A percentile compares a stretch with the other conserved stretches of the same genome.
phyloP scores from a whole-genome alignment of 2,113 vertebrate species.

The Aix galericulata region DNA sequence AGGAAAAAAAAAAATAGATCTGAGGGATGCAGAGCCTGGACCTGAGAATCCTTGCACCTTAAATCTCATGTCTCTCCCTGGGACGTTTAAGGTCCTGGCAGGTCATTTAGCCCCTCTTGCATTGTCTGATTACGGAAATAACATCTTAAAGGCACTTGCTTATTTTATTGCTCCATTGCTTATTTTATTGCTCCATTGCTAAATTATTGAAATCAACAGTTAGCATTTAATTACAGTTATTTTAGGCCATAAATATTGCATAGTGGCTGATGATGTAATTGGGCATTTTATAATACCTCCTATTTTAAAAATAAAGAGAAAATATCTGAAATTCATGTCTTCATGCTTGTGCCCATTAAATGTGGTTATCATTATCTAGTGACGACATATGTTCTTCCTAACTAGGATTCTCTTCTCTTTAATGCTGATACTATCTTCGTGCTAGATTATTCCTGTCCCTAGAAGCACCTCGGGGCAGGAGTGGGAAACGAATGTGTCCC shows the following conservation, averaged over 20 bases:
- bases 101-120: not conserved
- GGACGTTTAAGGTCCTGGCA: not conserved
- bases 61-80: not conserved
- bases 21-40: not conserved
- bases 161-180: slow-evolving; percentile 19
- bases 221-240: slow-evolving; percentile 28
- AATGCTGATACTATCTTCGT: not conserved
- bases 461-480: not conserved
- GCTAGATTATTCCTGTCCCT: slow-evolving; percentile 6
- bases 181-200: slow-evolving; percentile 16
- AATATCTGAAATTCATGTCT: not conserved
- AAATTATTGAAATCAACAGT: slow-evolving; percentile 18
- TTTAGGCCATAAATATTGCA: slow-evolving; percentile 13
- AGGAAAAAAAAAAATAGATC: not conserved
- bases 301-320: not conserved
- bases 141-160: not conserved
- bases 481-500: slow-evolving; percentile 3
- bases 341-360: slow-evolving; percentile 18
- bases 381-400: not conserved
- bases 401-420: slow-evolving; percentile 1
- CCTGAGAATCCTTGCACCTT: not conserved
- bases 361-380: slow-evolving; percentile 27
- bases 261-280: not conserved
- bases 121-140: not conserved
- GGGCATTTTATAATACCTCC: not conserved